A percentile compares a stretch with the other conserved stretches of the same genome.
Evolutionary conservation across 2,797 vertebrate genomes (phyloP).

Genomic region (Thripadectes ignobilis): DNA sequence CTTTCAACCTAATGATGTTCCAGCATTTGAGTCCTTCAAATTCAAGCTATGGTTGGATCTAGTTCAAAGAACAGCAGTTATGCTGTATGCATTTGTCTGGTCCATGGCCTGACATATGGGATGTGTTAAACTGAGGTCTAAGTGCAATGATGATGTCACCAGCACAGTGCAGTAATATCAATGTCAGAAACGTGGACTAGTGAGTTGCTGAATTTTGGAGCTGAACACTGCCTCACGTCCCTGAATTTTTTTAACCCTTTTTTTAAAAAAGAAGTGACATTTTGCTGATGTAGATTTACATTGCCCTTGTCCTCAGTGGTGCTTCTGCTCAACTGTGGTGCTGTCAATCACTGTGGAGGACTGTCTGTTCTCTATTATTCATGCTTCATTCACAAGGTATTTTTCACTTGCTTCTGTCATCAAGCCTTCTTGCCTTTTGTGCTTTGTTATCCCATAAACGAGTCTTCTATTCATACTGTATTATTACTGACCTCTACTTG

Average conservation of each 20-base stretch:
- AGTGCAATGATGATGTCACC: slow-evolving; percentile 47
- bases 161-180: slow-evolving; percentile 1
- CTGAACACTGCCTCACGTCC: background rate
- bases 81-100: slow-evolving; percentile 35
- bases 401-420: background rate
- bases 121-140: slow-evolving; percentile 41
- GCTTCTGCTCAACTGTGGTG: background rate
- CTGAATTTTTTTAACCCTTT: background rate
- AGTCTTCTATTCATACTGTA: background rate
- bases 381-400: background rate
- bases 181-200: background rate
- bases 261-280: background rate
- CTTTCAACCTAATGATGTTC: slow-evolving; percentile 13
- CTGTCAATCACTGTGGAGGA: background rate
- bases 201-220: background rate
- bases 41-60: slow-evolving; percentile 22
- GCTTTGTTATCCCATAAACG: background rate
- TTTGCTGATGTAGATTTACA: background rate
- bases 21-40: slow-evolving; percentile 22
- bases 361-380: background rate
- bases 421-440: background rate
- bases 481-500: slow-evolving; percentile 17
- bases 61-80: slow-evolving; percentile 29
- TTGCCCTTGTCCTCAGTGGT: background rate
- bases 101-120: slow-evolving; percentile 35